Evolutionary conservation across 64 coral and sea anemone genomes (phyloP).

Genomic region (Stylophora pistillata): DNA sequence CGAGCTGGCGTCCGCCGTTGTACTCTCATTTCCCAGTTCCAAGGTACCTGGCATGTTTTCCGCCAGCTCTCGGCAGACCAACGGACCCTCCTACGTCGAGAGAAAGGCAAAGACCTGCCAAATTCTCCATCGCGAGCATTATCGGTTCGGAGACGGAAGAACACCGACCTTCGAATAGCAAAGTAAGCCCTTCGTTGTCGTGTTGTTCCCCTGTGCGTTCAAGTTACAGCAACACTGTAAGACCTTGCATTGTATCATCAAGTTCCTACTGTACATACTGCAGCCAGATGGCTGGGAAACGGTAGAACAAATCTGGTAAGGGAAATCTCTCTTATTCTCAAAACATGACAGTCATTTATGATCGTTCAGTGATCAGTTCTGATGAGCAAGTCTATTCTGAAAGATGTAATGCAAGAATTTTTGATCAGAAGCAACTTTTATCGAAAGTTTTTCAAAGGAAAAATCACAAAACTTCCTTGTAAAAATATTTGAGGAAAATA

Average conservation of each 20-base stretch:
- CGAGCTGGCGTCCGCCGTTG: slow-evolving; percentile 53
- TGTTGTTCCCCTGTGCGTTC: slow-evolving; percentile 20
- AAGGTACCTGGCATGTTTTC: slow-evolving; percentile 48
- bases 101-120: slow-evolving; percentile 58
- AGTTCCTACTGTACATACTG: slow-evolving; percentile 32
- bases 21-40: slow-evolving; percentile 48
- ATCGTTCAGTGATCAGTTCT: neutral
- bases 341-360: neutral
- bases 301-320: neutral
- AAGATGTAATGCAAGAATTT: neutral
- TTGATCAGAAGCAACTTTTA: neutral
- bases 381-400: too few species aligned
- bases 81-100: slow-evolving; percentile 19
- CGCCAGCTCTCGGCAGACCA: slow-evolving; percentile 32
- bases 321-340: too few species aligned
- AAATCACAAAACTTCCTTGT: too few species aligned
- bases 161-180: neutral
- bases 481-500: too few species aligned
- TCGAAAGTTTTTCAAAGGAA: neutral
- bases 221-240: neutral
- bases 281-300: slow-evolving; percentile 22
- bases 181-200: neutral
- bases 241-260: slow-evolving; percentile 21
- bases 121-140: slow-evolving; percentile 90
- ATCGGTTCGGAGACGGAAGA: slow-evolving; percentile 70